Base-by-base conservation (phyloP, 2,888 invertebrate species). In the Galerucella pusilla region DNA sequence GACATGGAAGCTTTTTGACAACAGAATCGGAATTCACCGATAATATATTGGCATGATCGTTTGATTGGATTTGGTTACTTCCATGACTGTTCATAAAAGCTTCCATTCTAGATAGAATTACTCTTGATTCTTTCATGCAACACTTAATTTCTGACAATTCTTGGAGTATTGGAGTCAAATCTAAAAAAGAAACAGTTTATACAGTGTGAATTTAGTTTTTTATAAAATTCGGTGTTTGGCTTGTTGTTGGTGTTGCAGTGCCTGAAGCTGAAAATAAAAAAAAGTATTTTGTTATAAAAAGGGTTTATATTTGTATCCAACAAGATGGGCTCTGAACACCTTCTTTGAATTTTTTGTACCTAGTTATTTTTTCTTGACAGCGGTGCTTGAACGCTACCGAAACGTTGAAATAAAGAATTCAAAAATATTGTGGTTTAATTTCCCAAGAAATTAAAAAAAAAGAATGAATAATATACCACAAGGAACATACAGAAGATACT, bases 91-190 rank as follows among this genome's bases (percentile, higher is more conserved):
- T 67, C 67, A 72, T 66, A 46, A 66, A 66, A 72, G 49, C 54
- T 66, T 72, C 72, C 14, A 72, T 54, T 72, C 57, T 72, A 45
- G 72, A 72, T 72, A 72, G 57, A 66, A 72, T 54, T 25, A 35
- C 66, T 67, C 59, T 73, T 35, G 66, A 65, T 73, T 73, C 72
- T 67, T 20, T 67, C 54, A 73, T 73, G 59, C 59, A 73, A 67
- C 45, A 67, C 49, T 57, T 73, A 9, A 73, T 73, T 73, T 73
- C 72, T 35, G 57, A 59, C 59, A 73, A 42, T 73, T 73, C 72
- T 73, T 67, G 16, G 20, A 67, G 46, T 60, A 73, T 16, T 59
- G 72, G 60, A 59, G 72, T 73, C 59, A 49, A 67, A 73, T 73
- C 59, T 73, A 67, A 67, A 73, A 73, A 73, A 73, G n/a, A 35